These are phyloP conservation scores for Pocillopora meandrina DNA, from an alignment of 92 coral and sea anemone genomes.

Conservation along the genomic window DNA sequence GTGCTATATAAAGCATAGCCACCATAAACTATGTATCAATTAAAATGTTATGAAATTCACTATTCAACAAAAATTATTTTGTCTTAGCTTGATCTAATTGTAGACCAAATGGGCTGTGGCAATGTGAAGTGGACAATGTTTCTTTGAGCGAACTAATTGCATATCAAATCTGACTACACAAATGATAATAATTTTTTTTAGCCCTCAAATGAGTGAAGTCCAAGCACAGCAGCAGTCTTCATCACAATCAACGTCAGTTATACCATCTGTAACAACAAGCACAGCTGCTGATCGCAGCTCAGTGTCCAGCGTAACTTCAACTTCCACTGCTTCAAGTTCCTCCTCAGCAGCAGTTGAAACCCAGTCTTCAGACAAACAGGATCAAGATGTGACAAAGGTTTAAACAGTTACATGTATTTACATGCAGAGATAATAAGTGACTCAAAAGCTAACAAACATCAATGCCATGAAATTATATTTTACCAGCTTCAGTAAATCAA, in stretches of 20 bases:
- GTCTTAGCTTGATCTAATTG: too few relatives aligned
- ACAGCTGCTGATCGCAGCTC: conserved; percentile 38
- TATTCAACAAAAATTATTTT: too few relatives aligned
- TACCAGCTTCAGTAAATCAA: too few relatives aligned
- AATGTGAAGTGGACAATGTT: too few relatives aligned
- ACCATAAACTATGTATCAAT: too few relatives aligned
- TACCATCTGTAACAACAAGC: conserved; percentile 13
- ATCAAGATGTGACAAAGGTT: conserved; percentile 56
- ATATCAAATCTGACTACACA: not conserved
- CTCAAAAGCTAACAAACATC: not conserved
- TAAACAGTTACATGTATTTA: too few relatives aligned
- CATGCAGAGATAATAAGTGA: too few relatives aligned
- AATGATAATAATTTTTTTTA: not conserved
- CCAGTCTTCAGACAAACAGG: conserved; percentile 47
- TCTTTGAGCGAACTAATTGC: too few relatives aligned
- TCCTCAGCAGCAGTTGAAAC: conserved; percentile 27
- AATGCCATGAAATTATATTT: too few relatives aligned
- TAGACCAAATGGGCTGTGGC: too few relatives aligned
- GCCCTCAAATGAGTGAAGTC: conserved; percentile 44
- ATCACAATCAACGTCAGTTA: conserved; percentile 1
- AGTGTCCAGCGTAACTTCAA: not conserved
- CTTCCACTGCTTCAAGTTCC: conserved; percentile 20
- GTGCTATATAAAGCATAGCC: too few relatives aligned
- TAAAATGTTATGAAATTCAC: too few relatives aligned
- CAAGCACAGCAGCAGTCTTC: conserved; percentile 43